Percentiles rank a stretch among this genome's conserved stretches.
These are phyloP conservation scores for Alligator mississippiensis DNA, from an alignment of 2,113 vertebrate genomes.

Conservation along the genomic window DNA sequence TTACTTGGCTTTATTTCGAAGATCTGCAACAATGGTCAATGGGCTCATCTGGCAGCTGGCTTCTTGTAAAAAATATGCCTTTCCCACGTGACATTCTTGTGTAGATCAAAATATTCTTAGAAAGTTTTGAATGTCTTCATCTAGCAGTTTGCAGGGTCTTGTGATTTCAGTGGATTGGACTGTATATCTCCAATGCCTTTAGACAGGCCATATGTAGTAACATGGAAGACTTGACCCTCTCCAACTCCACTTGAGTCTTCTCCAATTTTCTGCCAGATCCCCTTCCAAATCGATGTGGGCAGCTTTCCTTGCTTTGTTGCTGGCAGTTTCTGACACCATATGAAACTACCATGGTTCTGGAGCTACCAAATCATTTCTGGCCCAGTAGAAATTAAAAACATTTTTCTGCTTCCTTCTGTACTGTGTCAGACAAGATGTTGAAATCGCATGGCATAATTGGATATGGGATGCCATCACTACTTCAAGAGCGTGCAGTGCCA, in stretches of 20 bases:
- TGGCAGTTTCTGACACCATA: neutral
- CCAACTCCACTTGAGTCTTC: conserved; percentile 34
- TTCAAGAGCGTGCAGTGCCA: no score
- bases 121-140: conserved; percentile 54
- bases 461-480: no score
- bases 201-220: conserved; percentile 63
- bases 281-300: neutral
- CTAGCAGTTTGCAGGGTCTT: conserved; percentile 66
- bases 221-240: conserved; percentile 57
- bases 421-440: no score
- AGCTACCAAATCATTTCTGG: no score
- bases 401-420: no score
- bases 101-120: conserved; percentile 72
- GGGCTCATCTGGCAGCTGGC: conserved; percentile 75
- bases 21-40: conserved; percentile 75
- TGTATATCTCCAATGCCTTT: conserved; percentile 61
- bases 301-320: neutral
- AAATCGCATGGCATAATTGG: no score
- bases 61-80: conserved; percentile 75
- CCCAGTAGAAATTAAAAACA: no score
- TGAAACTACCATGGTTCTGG: neutral
- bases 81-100: conserved; percentile 71
- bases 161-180: conserved; percentile 68
- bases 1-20: conserved; percentile 78
- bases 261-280: conserved; percentile 46